Conservation (phyloP, 2,797 vertebrate species). For the Sebastes paucispinis region DNA sequence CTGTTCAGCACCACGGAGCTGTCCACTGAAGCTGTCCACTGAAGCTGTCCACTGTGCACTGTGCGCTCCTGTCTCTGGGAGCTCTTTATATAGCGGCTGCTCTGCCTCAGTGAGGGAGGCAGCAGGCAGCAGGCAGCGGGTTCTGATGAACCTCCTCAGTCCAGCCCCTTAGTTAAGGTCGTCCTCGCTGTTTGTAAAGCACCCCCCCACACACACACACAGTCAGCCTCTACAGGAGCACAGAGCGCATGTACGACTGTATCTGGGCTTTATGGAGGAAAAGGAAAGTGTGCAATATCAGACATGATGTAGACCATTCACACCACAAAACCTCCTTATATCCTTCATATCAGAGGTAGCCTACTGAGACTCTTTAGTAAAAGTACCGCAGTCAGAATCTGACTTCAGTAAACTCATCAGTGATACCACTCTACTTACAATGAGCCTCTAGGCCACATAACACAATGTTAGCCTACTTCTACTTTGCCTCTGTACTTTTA, state of each 20-base stretch:
- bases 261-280: background rate
- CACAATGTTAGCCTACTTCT: background rate
- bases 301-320: background rate
- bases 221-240: background rate
- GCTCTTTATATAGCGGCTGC: conserved; percentile 84
- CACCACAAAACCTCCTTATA: background rate
- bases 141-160: conserved; percentile 69
- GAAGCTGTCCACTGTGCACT: conserved; percentile 48
- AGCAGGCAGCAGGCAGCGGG: conserved; percentile 71
- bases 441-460: background rate
- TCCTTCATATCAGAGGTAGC: too few species aligned
- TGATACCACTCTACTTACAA: background rate
- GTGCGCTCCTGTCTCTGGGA: conserved; percentile 63
- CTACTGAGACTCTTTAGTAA: background rate
- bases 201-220: background rate
- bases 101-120: conserved; percentile 80
- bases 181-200: conserved; percentile 24
- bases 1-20: conserved; percentile 81
- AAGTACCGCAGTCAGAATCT: background rate
- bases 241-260: background rate
- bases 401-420: background rate
- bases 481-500: background rate
- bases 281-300: background rate
- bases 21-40: conserved; percentile 81
- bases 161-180: conserved; percentile 77